Evolutionary conservation across 2,113 vertebrate species (phyloP).

Genomic region (Puma concolor): DNA sequence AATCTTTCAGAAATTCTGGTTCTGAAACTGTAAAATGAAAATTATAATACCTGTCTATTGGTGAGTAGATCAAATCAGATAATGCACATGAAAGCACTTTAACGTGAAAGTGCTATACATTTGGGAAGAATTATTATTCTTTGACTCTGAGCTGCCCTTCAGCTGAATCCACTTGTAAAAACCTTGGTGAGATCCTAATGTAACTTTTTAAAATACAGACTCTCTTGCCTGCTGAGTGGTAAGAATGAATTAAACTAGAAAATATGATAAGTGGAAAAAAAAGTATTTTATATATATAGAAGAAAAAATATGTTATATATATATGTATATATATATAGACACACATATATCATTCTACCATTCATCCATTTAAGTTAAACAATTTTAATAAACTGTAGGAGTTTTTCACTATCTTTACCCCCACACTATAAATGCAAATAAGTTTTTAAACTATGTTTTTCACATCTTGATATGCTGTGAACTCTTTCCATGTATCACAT

Average conservation of each 20-base stretch:
- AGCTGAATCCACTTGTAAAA: constrained; percentile 25
- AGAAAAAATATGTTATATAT: neutral
- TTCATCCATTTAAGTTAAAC: neutral
- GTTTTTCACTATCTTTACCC: neutral
- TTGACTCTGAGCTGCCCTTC: constrained; percentile 52
- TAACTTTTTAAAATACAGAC: neutral
- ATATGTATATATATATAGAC: neutral
- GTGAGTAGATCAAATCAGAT: constrained; percentile 27
- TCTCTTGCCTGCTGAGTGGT: neutral
- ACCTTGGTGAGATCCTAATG: neutral
- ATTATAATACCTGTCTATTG: constrained; percentile 8
- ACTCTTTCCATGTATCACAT: neutral
- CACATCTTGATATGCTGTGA: neutral
- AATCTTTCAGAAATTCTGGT: constrained; percentile 60
- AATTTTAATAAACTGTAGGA: neutral
- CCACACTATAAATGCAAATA: neutral
- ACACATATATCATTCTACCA: neutral
- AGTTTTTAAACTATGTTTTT: neutral
- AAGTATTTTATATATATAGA: neutral
- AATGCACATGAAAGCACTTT: neutral
- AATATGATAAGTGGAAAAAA: neutral
- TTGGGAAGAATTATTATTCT: constrained; percentile 39
- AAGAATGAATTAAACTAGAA: neutral
- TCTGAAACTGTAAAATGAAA: constrained; percentile 51
- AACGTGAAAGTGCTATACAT: neutral